phyloP scores from a whole-genome alignment of 2,113 vertebrate genomes.

The Petrocephalus microphthalmus region DNA sequence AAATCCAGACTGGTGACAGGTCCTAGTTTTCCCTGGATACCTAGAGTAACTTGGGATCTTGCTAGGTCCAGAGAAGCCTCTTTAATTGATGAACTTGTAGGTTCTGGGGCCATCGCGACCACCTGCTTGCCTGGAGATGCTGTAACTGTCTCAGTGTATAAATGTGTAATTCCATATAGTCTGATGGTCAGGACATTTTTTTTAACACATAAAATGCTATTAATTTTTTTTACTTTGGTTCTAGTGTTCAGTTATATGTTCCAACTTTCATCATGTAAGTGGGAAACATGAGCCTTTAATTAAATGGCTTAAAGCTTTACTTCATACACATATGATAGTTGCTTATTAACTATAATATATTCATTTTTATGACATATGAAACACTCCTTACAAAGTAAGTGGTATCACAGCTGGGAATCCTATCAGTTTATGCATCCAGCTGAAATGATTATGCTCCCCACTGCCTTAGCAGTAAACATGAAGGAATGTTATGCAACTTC shows the following conservation, averaged over 20 bases:
- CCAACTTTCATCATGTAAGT: background rate
- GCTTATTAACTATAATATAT: background rate
- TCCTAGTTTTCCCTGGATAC: background rate
- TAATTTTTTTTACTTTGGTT: background rate
- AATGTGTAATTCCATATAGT: background rate
- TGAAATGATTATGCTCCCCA: background rate
- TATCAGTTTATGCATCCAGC: background rate
- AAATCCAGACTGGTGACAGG: background rate
- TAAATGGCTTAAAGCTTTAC: background rate
- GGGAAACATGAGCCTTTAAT: background rate
- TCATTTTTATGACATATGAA: background rate
- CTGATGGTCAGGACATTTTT: background rate
- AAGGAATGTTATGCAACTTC: background rate
- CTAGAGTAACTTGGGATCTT: background rate
- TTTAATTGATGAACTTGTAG: background rate
- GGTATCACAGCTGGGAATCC: background rate
- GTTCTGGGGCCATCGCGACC: background rate
- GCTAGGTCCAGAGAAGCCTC: background rate
- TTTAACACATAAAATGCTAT: background rate
- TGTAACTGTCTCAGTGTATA: background rate
- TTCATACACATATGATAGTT: background rate
- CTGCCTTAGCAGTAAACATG: background rate
- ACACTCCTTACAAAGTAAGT: background rate
- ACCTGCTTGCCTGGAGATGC: background rate
- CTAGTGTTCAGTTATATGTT: background rate